These are phyloP conservation scores for Stenurella melanura DNA, from an alignment of 2,888 invertebrate species.

Conservation along the genomic window DNA sequence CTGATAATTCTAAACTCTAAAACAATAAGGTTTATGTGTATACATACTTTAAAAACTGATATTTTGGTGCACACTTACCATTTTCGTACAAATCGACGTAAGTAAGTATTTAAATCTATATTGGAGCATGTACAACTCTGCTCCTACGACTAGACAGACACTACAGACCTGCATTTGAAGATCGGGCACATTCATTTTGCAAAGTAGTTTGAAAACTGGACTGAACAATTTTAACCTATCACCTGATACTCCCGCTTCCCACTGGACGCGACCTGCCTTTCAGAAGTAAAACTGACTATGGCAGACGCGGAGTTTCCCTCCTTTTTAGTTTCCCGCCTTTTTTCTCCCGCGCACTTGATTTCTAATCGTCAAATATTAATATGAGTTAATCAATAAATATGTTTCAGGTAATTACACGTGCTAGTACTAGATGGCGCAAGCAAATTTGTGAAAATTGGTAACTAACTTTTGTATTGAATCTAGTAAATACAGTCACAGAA, in stretches of 20 bases:
- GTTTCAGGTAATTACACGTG: not conserved
- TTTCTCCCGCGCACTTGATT: too few relatives aligned
- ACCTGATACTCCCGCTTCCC: too few relatives aligned
- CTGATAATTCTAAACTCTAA: not conserved
- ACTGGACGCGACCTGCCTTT: not conserved
- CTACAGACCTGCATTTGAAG: slow-evolving; percentile 1
- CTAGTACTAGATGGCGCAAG: not conserved
- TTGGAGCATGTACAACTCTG: not conserved
- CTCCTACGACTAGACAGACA: slow-evolving; percentile 2
- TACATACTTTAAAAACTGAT: not conserved
- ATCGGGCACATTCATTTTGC: not conserved
- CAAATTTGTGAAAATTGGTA: not conserved
- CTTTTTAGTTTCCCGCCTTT: too few relatives aligned
- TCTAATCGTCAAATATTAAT: too few relatives aligned
- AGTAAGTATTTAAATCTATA: not conserved
- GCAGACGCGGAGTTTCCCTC: too few relatives aligned
- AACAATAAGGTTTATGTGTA: not conserved
- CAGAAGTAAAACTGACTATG: not conserved
- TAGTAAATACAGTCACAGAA: too few relatives aligned
- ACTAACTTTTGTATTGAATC: too few relatives aligned
- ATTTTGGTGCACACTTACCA: slow-evolving; percentile 3
- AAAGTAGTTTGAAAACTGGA: slow-evolving; percentile 14
- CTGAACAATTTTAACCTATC: not conserved
- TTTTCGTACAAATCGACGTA: not conserved
- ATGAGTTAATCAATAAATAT: too few relatives aligned